Conservation (phyloP, 2,797 vertebrate species). For the Hemibagrus guttatus region DNA sequence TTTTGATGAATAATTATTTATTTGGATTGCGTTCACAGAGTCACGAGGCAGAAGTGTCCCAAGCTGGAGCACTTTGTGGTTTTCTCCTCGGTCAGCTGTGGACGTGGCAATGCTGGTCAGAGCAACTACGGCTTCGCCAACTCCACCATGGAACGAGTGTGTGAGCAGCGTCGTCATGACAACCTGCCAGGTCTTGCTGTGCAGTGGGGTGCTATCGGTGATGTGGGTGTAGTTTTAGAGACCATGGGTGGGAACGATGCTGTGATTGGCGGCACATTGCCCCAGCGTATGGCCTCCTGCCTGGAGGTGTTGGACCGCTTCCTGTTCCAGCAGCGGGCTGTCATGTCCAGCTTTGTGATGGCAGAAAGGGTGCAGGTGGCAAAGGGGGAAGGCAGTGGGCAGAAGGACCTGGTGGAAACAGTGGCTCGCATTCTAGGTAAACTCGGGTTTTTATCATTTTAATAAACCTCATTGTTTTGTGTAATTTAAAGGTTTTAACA, state of each 20-base stretch:
- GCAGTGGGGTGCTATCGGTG: constrained; percentile 96
- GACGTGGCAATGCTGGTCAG: constrained; percentile 92
- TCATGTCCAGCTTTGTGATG: constrained; percentile 92
- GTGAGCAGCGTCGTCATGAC: constrained; percentile 83
- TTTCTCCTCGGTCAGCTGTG: constrained; percentile 97
- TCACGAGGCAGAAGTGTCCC: constrained; percentile 84
- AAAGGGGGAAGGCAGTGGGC: constrained; percentile 67
- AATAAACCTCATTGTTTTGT: not conserved
- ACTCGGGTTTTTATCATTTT: not conserved
- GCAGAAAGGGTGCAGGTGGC: constrained; percentile 78
- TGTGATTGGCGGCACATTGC: constrained; percentile 87
- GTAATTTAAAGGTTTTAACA: not conserved
- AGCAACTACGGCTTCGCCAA: constrained; percentile 97
- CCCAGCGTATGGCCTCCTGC: constrained; percentile 90
- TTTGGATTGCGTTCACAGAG: constrained; percentile 69
- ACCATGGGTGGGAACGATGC: constrained; percentile 82
- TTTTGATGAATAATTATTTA: not conserved
- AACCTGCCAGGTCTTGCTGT: constrained; percentile 88
- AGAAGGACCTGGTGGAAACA: constrained; percentile 83
- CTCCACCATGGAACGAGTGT: constrained; percentile 95
- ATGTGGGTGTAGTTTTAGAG: constrained; percentile 90
- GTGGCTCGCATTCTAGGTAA: constrained; percentile 93
- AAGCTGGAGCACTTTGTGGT: constrained; percentile 90
- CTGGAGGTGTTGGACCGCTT: constrained; percentile 91
- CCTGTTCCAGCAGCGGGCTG: constrained; percentile 81